A percentile compares a stretch with the other conserved stretches of the same genome.
Evolutionary conservation across 2,888 invertebrate species (phyloP).

Genomic region (Trachelus tabidus): DNA sequence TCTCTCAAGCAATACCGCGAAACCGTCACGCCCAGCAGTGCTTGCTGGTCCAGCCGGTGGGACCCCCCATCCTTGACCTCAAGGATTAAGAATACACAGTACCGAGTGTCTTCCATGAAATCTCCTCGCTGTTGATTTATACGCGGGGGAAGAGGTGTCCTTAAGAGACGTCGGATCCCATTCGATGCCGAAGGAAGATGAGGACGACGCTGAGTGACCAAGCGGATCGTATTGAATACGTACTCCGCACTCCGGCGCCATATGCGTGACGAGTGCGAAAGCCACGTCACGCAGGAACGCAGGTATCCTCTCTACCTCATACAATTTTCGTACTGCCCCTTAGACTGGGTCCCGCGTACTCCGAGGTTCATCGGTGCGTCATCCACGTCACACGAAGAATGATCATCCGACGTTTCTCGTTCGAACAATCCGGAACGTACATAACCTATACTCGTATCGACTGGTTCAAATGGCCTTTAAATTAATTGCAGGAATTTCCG

Average conservation of each 20-base stretch:
- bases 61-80: background rate
- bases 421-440: background rate
- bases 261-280: slow-evolving; percentile 59
- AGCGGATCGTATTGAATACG: slow-evolving; percentile 43
- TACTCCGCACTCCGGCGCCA: slow-evolving; percentile 39
- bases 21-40: background rate
- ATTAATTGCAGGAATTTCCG: slow-evolving; percentile 52
- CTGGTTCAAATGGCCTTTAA: slow-evolving; percentile 45
- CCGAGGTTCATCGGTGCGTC: background rate
- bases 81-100: background rate
- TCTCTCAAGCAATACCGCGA: background rate
- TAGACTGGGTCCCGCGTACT: background rate
- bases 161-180: background rate
- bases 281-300: slow-evolving; percentile 59
- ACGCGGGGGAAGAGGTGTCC: background rate
- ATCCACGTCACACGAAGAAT: background rate
- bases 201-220: slow-evolving; percentile 38
- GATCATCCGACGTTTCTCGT: background rate
- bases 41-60: background rate
- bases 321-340: slow-evolving; percentile 9
- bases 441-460: slow-evolving; percentile 17
- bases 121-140: background rate
- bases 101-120: background rate
- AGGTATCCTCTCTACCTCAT: slow-evolving; percentile 26
- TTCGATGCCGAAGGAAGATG: slow-evolving; percentile 1